Percentiles rank a stretch among this genome's conserved stretches.
Evolutionary conservation across 2,888 invertebrate species (phyloP).

Genomic region (Philopedon plagiatum): DNA sequence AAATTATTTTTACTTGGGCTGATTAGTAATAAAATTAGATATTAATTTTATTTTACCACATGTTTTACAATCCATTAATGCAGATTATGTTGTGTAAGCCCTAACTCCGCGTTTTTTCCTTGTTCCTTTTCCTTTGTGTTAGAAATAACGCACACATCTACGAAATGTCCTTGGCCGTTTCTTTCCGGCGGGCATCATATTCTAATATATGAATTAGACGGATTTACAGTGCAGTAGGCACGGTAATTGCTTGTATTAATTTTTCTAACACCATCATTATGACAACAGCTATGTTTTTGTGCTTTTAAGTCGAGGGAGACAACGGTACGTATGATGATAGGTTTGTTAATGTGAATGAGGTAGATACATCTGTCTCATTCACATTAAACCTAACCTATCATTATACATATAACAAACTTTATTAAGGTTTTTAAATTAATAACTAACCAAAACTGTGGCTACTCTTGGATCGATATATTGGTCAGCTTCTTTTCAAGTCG

Average conservation of each 20-base stretch:
- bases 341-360: too few relatives aligned
- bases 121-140: conserved; percentile 27
- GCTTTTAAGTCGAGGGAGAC: too few relatives aligned
- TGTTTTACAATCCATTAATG: conserved; percentile 10
- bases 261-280: too few relatives aligned
- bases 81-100: conserved; percentile 27
- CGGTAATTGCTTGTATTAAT: not conserved
- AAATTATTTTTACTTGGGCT: not conserved
- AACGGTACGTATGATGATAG: too few relatives aligned
- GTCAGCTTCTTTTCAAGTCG: too few relatives aligned
- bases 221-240: conserved; percentile 34
- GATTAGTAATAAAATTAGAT: not conserved
- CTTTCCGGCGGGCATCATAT: conserved; percentile 31
- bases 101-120: not conserved
- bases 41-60: conserved; percentile 12
- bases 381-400: too few relatives aligned
- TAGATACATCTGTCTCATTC: too few relatives aligned
- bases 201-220: conserved; percentile 44
- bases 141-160: conserved; percentile 38
- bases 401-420: too few relatives aligned
- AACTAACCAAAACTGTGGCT: too few relatives aligned
- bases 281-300: too few relatives aligned
- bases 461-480: too few relatives aligned
- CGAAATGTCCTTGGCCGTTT: conserved; percentile 45
- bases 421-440: too few relatives aligned